Evolutionary conservation across 2,888 invertebrate species (phyloP), one percentile per base, ranked within the genome.

Genomic region (Hydraecia micacea): DNA sequence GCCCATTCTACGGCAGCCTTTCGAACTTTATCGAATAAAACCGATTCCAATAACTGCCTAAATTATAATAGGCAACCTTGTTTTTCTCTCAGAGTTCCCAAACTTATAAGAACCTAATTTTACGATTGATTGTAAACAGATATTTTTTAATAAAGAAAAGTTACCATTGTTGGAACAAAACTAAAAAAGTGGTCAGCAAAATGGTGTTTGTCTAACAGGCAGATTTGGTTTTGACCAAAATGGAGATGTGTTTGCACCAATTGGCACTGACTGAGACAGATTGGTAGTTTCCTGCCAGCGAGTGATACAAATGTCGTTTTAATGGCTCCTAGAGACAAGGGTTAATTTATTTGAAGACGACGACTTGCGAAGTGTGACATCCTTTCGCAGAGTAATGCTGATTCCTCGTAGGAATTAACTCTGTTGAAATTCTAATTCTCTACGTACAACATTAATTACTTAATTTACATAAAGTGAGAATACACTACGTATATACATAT

Each of bases 251-350:
- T 91, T 92, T 88, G 90, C 91, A 92, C 86, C 93, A 95, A 95
- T 95, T 94, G 94, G 90, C 91, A 90, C 91, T 91, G 93, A 92
- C 92, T 92, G 90, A 91, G 92, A 93, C 92, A 91, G 93, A 95
- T 95, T 94, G 94, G 90, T 92, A 91, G 94, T 93, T 94, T 95
- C 95, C 95, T 95, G 93, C 88, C 92, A 88, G 91, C 91, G 91
- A 94, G 93, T 93, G 94, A 93, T 93, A 94, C 94, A 93, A 94
- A 93, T 92, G 94, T 91, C 92, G 90, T 89, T 86, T 89, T 94
- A 94, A 94, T 93, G 91, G 93, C 91, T 91, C 87, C 90, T 88
- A 90, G 90, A 91, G 93, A 94, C 93, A 93, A 93, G 92, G 92
- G 93, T 92, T 94, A 93, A 94, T 94, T 94, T 95, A 93, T 94